These are phyloP conservation scores for Oligia fasciuncula DNA, from an alignment of 2,888 invertebrate species.

Conservation along the genomic window DNA sequence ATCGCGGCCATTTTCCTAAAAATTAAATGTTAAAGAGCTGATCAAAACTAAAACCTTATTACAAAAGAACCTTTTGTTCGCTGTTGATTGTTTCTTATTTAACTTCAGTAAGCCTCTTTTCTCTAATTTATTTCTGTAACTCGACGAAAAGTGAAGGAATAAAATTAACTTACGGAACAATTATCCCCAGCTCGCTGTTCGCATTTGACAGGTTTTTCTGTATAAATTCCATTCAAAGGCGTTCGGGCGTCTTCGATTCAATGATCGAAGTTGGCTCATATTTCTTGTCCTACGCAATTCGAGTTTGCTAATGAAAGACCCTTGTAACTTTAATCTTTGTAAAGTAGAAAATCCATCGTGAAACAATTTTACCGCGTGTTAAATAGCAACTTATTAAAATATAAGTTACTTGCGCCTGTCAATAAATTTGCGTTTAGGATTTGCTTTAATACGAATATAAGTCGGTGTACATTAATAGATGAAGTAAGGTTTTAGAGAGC, in stretches of 20 bases:
- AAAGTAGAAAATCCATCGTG: conserved; percentile 79
- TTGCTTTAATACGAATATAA: conserved; percentile 34
- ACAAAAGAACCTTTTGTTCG: conserved; percentile 22
- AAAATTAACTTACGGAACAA: conserved; percentile 60
- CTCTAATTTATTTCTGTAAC: conserved; percentile 35
- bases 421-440: conserved; percentile 44
- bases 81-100: conserved; percentile 32
- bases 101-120: conserved; percentile 37
- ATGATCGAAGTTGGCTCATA: conserved; percentile 84
- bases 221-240: conserved; percentile 73
- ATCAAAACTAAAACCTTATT: conserved; percentile 12
- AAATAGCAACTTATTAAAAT: conserved; percentile 54
- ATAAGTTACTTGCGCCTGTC: conserved; percentile 37
- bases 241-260: conserved; percentile 75
- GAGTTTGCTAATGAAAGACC: conserved; percentile 84
- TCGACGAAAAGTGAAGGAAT: conserved; percentile 38
- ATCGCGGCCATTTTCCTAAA: background rate
- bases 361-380: conserved; percentile 72
- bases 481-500: background rate
- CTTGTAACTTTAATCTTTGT: conserved; percentile 82
- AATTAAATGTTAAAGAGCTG: background rate
- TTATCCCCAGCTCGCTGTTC: conserved; percentile 47
- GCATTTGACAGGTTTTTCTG: conserved; percentile 65
- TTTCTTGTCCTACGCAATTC: conserved; percentile 82
- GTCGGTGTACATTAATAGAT: conserved; percentile 5